phyloP scores from a whole-genome alignment of 2,888 invertebrate species.

The Apodemia mormo region DNA sequence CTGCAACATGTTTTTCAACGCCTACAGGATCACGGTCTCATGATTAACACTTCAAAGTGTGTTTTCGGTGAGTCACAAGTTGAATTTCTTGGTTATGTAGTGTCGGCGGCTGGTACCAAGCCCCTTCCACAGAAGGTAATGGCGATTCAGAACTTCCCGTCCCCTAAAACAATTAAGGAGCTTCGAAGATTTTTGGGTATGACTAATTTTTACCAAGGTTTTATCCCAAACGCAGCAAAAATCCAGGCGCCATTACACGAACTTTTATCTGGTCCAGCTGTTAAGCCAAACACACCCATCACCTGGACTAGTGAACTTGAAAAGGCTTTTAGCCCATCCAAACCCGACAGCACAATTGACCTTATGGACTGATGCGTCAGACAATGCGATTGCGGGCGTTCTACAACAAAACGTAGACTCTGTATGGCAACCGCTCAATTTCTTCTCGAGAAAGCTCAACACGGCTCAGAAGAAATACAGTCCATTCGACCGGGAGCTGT shows the following conservation, averaged over 20 bases:
- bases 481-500: background rate
- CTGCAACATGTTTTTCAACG: background rate
- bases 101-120: background rate
- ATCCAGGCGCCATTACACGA: background rate
- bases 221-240: background rate
- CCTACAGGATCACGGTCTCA: background rate
- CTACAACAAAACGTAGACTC: background rate
- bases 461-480: background rate
- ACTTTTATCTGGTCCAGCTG: background rate
- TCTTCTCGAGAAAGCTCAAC: background rate
- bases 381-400: background rate
- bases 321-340: background rate
- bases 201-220: background rate
- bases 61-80: background rate
- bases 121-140: background rate
- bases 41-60: conserved; percentile 2
- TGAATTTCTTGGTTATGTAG: conserved; percentile 10
- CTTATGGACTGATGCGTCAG: background rate
- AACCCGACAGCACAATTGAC: background rate
- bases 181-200: background rate
- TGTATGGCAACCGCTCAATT: background rate
- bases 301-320: background rate
- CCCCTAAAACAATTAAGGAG: background rate
- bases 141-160: conserved; percentile 1
- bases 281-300: background rate